phyloP scores from a whole-genome alignment of 23 tunicate genomes.

The Ciona savignyi region DNA sequence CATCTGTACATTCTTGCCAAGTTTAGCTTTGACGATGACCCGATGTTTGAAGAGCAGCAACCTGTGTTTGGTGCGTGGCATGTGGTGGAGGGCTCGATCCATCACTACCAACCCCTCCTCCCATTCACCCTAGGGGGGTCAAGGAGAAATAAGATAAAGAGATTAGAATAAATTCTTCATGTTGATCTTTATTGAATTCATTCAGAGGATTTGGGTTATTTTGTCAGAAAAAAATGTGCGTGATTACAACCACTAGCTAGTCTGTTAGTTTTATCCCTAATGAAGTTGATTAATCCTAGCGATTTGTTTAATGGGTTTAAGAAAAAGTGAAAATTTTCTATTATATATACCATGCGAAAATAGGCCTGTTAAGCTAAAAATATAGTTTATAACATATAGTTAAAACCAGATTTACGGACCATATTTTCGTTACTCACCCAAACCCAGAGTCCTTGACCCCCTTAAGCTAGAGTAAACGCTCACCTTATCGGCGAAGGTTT shows the following conservation, averaged over 20 bases:
- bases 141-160: too few species aligned
- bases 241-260: not conserved
- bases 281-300: too few species aligned
- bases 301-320: too few species aligned
- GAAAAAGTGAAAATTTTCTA: too few species aligned
- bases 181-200: too few species aligned
- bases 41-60: slow-evolving; percentile 75
- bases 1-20: slow-evolving; percentile 66
- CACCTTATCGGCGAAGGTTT: slow-evolving; percentile 74
- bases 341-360: too few species aligned
- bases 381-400: too few species aligned
- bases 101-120: slow-evolving; percentile 67
- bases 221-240: not conserved
- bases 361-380: too few species aligned
- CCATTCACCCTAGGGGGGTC: slow-evolving; percentile 60
- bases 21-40: slow-evolving; percentile 85
- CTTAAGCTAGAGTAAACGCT: not conserved
- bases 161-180: too few species aligned
- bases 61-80: slow-evolving; percentile 87
- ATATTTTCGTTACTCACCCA: too few species aligned
- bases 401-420: not conserved
- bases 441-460: not conserved
- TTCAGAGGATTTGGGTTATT: too few species aligned
- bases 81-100: slow-evolving; percentile 68
- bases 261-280: too few species aligned